A percentile compares a stretch with the other conserved stretches of the same genome.
Conservation (phyloP, 2,888 invertebrate genomes). For the Hirtodrosophila duncani region DNA sequence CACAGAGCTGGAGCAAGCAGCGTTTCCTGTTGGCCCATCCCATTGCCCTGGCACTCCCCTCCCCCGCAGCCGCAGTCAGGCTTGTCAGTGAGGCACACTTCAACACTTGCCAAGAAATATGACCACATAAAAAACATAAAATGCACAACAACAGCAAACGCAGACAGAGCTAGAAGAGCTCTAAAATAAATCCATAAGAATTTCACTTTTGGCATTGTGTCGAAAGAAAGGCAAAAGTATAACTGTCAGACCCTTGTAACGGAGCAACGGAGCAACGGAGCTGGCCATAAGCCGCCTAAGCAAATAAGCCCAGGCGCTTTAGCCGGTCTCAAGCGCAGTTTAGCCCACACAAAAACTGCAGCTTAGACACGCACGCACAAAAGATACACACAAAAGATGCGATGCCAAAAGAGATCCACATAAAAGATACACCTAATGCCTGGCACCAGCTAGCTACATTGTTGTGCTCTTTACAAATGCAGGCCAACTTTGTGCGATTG, state of each 20-base stretch:
- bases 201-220: slow-evolving; percentile 3
- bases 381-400: background rate
- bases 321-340: slow-evolving; percentile 9
- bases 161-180: slow-evolving; percentile 15
- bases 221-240: background rate
- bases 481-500: too few relatives aligned
- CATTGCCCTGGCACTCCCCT: background rate
- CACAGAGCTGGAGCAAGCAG: too few relatives aligned
- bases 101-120: slow-evolving; percentile 64
- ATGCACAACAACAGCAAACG: slow-evolving; percentile 32
- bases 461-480: too few relatives aligned
- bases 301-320: slow-evolving; percentile 58
- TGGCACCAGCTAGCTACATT: too few relatives aligned
- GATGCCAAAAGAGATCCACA: too few relatives aligned
- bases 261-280: background rate
- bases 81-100: slow-evolving; percentile 34
- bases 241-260: slow-evolving; percentile 13
- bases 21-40: slow-evolving; percentile 40
- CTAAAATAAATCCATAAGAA: slow-evolving; percentile 38
- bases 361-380: too few relatives aligned
- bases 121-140: slow-evolving; percentile 60
- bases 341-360: too few relatives aligned
- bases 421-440: too few relatives aligned
- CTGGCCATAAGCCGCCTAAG: slow-evolving; percentile 48
- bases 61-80: slow-evolving; percentile 12